Evolutionary conservation across 2,888 invertebrate species (phyloP).

Genomic region (Euzophera pinguis): DNA sequence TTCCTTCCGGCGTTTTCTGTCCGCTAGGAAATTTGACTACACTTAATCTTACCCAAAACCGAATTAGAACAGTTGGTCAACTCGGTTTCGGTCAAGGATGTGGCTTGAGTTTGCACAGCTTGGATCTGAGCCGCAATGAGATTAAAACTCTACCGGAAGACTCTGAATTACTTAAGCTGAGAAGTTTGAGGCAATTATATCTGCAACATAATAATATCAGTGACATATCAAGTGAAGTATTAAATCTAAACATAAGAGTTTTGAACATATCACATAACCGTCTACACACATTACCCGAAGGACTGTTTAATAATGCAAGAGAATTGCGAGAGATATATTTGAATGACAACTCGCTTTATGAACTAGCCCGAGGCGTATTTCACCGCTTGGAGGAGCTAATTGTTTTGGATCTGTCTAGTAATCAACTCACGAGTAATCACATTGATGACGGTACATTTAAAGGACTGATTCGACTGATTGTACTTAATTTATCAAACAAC

Average conservation of each 20-base stretch:
- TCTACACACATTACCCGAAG: conserved; percentile 88
- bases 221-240: conserved; percentile 88
- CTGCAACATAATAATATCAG: conserved; percentile 91
- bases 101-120: conserved; percentile 84
- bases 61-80: conserved; percentile 87
- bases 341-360: conserved; percentile 91
- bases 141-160: conserved; percentile 85
- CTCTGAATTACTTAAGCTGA: conserved; percentile 86
- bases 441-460: conserved; percentile 92
- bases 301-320: conserved; percentile 88
- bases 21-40: conserved; percentile 88
- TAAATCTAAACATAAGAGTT: conserved; percentile 80
- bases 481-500: conserved; percentile 92
- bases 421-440: conserved; percentile 91
- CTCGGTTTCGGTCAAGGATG: conserved; percentile 85
- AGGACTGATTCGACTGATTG: conserved; percentile 90
- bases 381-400: conserved; percentile 91
- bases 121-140: conserved; percentile 91
- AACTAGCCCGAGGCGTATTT: conserved; percentile 90
- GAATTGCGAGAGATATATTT: conserved; percentile 91
- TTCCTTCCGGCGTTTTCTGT: conserved; percentile 90
- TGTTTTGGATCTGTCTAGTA: conserved; percentile 90
- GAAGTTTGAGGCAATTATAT: conserved; percentile 88
- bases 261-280: conserved; percentile 93
- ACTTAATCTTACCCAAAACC: conserved; percentile 91